Evolutionary conservation across 35 echinoderm and acorn worm species (phyloP), one percentile per base, ranked within the genome.

Genomic region (Amphiura filiformis): DNA sequence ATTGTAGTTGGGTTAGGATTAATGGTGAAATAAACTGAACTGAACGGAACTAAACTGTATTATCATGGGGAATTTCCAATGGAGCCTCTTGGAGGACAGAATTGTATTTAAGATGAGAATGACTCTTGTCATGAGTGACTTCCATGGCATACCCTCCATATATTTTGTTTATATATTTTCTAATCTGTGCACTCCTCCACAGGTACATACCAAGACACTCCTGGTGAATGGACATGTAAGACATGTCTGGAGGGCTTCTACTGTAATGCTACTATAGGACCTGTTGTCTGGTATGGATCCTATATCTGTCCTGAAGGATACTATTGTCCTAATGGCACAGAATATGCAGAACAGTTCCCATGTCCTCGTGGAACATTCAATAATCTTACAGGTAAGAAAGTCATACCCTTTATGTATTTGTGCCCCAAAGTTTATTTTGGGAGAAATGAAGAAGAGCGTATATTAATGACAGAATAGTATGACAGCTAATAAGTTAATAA

Each of bases 241-340:
- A 82, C 61, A 35, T 98, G 96, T 37, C 86, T 83, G 14, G 92
- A 88, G 34, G 96, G 96, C 44, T 87, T 86, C 82, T 98, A 92
- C 76, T 98, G 96, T 44, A 94, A 98, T 57, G 92, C 96, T 28
- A 98, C 96, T 34, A 82, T 92, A 41, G 96, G 96, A 22, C 96
- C 96, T 0, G 96, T 98, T 39, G 96, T 92, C 26, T 94, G 89
- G 86, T 83, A 90, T 75, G 96, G 93, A 26, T 87, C 86, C 0
- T 92, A 98, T 28, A 77, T 94, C 12, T 98, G 96, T 79, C 96
- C 96, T 1, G 77, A 77, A 34, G 93, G 96, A 9, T 94, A 94
- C 81, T 98, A 98, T 79, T 98, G 96, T 83, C 96, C 96, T 22
- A 92, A 89, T 87, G 92, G 92, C 32, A 98, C 96, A 0, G 82